Evolutionary conservation across 2,797 vertebrate species (phyloP).

Genomic region (Coregonus suidteri): DNA sequence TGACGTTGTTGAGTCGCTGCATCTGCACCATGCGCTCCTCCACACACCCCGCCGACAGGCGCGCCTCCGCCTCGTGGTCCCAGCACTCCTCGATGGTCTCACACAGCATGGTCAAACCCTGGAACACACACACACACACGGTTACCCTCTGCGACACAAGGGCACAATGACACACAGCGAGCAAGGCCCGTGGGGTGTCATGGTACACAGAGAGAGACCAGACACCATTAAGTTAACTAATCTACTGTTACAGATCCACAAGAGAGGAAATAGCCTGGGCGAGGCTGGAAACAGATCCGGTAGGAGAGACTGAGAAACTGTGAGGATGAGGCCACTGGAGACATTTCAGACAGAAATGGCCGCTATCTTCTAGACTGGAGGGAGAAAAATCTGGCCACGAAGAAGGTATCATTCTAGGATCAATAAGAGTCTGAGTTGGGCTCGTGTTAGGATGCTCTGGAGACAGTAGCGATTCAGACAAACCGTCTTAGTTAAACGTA

Average conservation of each 20-base stretch:
- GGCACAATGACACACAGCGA: not conserved
- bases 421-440: conserved; percentile 13
- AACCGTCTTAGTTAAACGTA: not conserved
- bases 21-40: conserved; percentile 90
- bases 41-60: conserved; percentile 89
- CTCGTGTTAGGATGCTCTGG: conserved; percentile 4
- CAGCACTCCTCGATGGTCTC: conserved; percentile 94
- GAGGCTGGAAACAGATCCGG: not conserved
- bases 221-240: conserved; percentile 12
- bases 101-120: conserved; percentile 90
- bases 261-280: not conserved
- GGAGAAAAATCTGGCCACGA: not conserved
- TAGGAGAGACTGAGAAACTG: conserved; percentile 14
- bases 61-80: conserved; percentile 92
- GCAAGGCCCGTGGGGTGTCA: not conserved
- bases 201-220: not conserved
- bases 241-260: conserved; percentile 7
- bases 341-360: conserved; percentile 4
- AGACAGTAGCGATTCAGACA: conserved; percentile 3
- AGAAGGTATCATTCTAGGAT: conserved; percentile 17
- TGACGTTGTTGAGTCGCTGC: conserved; percentile 85
- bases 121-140: conserved; percentile 6
- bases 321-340: conserved; percentile 3
- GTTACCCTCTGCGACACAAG: not conserved
- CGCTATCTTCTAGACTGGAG: conserved; percentile 9